Base-by-base conservation (phyloP, 1,140 invertebrate genomes). In the Philaenus spumarius region DNA sequence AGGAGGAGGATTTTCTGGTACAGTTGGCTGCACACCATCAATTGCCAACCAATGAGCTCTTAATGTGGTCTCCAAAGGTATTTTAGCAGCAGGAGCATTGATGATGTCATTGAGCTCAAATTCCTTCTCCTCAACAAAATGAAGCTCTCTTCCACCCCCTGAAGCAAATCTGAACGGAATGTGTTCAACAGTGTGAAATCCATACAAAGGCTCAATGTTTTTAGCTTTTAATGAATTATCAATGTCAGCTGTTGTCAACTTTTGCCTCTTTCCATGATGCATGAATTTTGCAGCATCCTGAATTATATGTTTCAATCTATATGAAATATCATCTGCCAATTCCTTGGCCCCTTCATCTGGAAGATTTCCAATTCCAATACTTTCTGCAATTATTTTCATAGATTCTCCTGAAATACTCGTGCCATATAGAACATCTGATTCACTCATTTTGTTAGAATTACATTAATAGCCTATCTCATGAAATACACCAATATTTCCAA, bases 151-250 rank as follows among this genome's bases (percentile, higher is more conserved):
- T 0, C 95, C 95, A 37, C 94, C 94, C 53, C 95, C 95, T 62
- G 91, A 95, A 0, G 95, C 94, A 82, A 93, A 97, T 30, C 95
- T 82, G 72, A 98, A 98, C 37, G 95, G 95, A 63, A 95, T 81
- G 64, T 85, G 83, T 68, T 98, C 94, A 54, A 82, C 78, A 54
- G 85, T 78, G 60, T 86, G 81, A 69, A 96, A 94, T n/a, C 95
- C 95, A 81, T 97, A 97, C 46, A 96, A 83, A n/a, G 94, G 93
- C 83, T 97, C 94, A 63, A 96, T 85, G 73, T 96, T 97, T 69
- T 93, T 91, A 12, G 89, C 78, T 77, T 91, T 94, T 1, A 97
- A 71, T 9, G 93, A 83, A 76, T 90, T 76, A 73, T 97, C 94
- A 65, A 97, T 82, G 71, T 98, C 95, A 55, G 78, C 75, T 5